These are phyloP conservation scores for Apomyelois bistriatella DNA, from an alignment of 2,888 invertebrate species.

Conservation along the genomic window DNA sequence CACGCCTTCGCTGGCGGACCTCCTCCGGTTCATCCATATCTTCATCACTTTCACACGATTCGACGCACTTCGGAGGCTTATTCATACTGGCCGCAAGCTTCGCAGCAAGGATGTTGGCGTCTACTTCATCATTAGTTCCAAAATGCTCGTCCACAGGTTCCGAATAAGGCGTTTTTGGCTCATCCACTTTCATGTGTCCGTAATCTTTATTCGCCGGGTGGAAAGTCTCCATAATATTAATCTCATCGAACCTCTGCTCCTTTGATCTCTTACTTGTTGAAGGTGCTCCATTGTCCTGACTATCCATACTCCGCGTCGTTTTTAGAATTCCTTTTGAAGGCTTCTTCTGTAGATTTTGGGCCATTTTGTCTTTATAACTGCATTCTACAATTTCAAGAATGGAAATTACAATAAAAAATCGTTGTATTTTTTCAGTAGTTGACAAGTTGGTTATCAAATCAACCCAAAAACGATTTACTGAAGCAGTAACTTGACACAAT, in stretches of 20 bases:
- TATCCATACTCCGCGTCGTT: slow-evolving; percentile 94
- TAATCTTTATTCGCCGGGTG: slow-evolving; percentile 99
- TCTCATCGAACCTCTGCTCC: slow-evolving; percentile 96
- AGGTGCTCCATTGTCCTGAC: slow-evolving; percentile 65
- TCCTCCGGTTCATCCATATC: slow-evolving; percentile 82
- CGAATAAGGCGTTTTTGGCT: slow-evolving; percentile 95
- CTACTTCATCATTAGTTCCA: slow-evolving; percentile 81
- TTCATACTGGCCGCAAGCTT: slow-evolving; percentile 82
- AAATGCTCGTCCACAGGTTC: slow-evolving; percentile 82
- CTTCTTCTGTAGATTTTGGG: slow-evolving; percentile 90
- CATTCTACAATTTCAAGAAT: slow-evolving; percentile 38
- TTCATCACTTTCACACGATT: slow-evolving; percentile 76
- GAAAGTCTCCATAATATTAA: slow-evolving; percentile 98
- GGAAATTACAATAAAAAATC: slow-evolving; percentile 17
- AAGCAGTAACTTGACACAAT: too few species aligned
- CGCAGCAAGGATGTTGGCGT: slow-evolving; percentile 87
- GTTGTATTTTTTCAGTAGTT: slow-evolving; percentile 26
- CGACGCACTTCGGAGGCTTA: slow-evolving; percentile 67
- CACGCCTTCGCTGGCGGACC: slow-evolving; percentile 82
- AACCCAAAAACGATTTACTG: slow-evolving; percentile 25
- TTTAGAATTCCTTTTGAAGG: slow-evolving; percentile 95
- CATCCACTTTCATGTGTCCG: slow-evolving; percentile 98
- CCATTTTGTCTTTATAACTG: slow-evolving; percentile 66
- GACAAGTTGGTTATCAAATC: too few species aligned
- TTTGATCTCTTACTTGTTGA: slow-evolving; percentile 73